A percentile compares a stretch with the other conserved stretches of the same genome.
Conservation (phyloP, 1,140 invertebrate species). For the Melitaea cinxia region DNA sequence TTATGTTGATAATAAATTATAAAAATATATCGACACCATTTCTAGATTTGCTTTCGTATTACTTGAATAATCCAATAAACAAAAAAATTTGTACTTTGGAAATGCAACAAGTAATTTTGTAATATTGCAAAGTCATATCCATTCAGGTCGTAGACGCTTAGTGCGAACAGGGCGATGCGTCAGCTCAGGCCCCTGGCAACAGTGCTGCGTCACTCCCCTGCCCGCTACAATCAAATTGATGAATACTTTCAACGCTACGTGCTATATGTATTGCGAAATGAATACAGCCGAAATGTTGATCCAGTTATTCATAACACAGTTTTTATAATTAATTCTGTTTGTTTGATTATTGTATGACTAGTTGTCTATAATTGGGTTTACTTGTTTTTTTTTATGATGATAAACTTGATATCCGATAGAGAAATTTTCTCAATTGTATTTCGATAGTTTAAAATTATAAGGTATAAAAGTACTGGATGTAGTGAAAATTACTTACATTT, state of each 20-base stretch:
- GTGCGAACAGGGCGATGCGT: conserved; percentile 48
- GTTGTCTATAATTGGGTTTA: neutral
- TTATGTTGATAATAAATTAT: too few species aligned
- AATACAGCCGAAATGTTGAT: conserved; percentile 28
- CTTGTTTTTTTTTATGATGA: neutral
- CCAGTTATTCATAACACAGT: conserved; percentile 39
- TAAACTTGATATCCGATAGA: too few species aligned
- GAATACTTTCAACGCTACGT: conserved; percentile 64
- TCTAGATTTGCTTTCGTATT: too few species aligned
- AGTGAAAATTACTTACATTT: too few species aligned
- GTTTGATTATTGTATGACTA: neutral
- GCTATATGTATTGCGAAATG: conserved; percentile 24
- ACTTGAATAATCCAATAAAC: too few species aligned
- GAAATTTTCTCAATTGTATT: too few species aligned
- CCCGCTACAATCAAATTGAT: conserved; percentile 70
- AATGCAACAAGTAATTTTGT: conserved; percentile 18
- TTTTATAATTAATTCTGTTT: conserved; percentile 17
- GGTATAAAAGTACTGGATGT: too few species aligned
- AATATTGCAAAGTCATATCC: conserved; percentile 49
- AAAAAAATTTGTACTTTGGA: neutral
- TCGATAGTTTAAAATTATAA: too few species aligned
- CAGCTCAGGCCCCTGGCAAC: conserved; percentile 60
- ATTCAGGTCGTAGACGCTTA: conserved; percentile 43
- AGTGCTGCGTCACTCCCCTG: conserved; percentile 55
- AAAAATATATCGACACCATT: too few species aligned